Evolutionary conservation across 1,140 invertebrate species (phyloP), one percentile per base, ranked within the genome.

Genomic region (Papilio helenus): DNA sequence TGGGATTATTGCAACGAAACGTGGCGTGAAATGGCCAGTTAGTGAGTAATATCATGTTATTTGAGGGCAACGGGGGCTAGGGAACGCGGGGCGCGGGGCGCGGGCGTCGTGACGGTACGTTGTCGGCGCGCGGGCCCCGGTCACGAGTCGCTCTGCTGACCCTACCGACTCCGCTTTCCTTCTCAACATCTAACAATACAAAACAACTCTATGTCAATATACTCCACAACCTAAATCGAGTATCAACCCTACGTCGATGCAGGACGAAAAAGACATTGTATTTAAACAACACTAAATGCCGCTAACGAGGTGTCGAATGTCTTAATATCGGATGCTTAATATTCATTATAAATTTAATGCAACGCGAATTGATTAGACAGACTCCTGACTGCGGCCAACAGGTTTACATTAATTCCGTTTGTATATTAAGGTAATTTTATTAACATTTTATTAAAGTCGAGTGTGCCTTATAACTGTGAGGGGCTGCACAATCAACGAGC

Each of bases 41-140:
- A 93, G 90, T 91, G 90, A 92, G 91, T 93, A 94, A 92, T 92
- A 92, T 92, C 90, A 88, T 92, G 92, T 94, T 93, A 91, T 92
- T 94, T 92, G 87, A 86, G 92, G 91, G 90, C 89, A 91, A 92
- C 90, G 88, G 87, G 88, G 88, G 85, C 88, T 87, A 88, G 10
- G 20, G 51, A 20, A 20, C 55, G 20, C 2, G 58, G 20, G 58
- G 23, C 20, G 58, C 23, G 58, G 88, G 88, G 84, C 87, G 87
- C 88, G 80, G 81, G 82, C 83, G 81, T 89, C 88, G 88, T 89
- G 88, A 87, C 86, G 81, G 78, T 83, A 76, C 79, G 83, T 83
- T 83, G 85, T 79, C 84, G 83, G 82, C 82, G 89, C 86, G 82
- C 84, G 83, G 79, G 85, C 82, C 80, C 80, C 86, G 87, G 90